Evolutionary conservation across 2,113 vertebrate species (phyloP).

Genomic region (Upupa epops): DNA sequence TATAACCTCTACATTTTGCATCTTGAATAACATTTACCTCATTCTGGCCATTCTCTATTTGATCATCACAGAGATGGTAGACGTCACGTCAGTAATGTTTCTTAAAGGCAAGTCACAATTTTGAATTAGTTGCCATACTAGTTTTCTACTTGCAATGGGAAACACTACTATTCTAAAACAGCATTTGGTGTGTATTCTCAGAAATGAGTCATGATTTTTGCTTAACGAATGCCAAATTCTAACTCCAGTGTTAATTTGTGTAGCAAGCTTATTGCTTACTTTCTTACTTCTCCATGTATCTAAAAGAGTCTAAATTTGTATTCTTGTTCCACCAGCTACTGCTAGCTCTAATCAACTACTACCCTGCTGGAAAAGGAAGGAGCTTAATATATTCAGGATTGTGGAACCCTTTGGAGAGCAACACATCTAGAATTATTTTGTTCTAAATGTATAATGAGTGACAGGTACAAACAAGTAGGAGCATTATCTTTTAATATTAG

Average conservation of each 20-base stretch:
- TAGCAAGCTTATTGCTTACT: background rate
- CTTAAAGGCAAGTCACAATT: background rate
- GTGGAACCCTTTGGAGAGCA: too few relatives aligned
- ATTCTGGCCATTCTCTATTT: background rate
- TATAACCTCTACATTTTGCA: background rate
- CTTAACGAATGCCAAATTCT: background rate
- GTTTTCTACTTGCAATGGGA: background rate
- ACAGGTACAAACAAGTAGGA: background rate
- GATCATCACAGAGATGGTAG: background rate
- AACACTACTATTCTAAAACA: background rate
- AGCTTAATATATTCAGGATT: background rate
- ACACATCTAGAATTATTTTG: too few relatives aligned
- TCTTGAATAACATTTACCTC: background rate
- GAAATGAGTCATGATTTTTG: background rate
- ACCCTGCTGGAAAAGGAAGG: background rate
- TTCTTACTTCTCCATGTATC: background rate
- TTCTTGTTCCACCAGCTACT: background rate
- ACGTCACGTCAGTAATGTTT: background rate
- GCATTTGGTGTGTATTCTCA: background rate
- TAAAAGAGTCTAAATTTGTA: background rate
- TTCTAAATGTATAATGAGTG: background rate
- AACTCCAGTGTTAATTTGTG: background rate
- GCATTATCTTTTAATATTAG: background rate
- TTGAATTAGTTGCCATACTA: background rate
- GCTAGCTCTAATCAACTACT: background rate